Evolutionary conservation across 2,113 vertebrate species (phyloP).

Genomic region (Myiopsitta monachus): DNA sequence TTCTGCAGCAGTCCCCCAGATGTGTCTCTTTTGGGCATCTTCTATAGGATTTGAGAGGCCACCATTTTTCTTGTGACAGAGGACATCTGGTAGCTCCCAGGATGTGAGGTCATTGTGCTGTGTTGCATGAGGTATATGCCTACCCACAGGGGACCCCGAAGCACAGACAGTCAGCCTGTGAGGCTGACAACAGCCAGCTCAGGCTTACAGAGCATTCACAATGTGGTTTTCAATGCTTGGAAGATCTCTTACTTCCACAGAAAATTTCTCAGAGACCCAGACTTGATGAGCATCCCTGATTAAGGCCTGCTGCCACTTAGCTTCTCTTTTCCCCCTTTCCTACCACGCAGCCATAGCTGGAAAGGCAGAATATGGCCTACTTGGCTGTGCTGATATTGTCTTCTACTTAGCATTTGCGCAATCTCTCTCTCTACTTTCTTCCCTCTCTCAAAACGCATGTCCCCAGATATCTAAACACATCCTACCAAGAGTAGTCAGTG

Average conservation of each 20-base stretch:
- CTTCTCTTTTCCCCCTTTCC: background rate
- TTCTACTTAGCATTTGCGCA: background rate
- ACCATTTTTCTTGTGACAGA: background rate
- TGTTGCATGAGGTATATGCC: background rate
- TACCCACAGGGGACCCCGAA: background rate
- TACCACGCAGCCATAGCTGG: rapidly evolving
- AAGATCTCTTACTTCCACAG: background rate
- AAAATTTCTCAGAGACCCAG: background rate
- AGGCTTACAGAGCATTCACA: background rate
- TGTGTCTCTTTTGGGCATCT: background rate
- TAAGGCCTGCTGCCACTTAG: background rate
- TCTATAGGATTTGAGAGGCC: background rate
- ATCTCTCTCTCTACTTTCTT: background rate
- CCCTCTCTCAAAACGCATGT: background rate
- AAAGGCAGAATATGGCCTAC: background rate
- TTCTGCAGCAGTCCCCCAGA: background rate
- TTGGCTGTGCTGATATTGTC: background rate
- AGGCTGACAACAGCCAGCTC: background rate
- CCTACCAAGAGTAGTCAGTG: background rate
- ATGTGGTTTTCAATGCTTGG: background rate
- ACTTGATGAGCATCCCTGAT: background rate
- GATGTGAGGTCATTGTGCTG: background rate
- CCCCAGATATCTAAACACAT: background rate
- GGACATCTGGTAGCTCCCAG: background rate
- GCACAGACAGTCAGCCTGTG: background rate